Evolutionary conservation across 2,888 invertebrate species (phyloP).

Genomic region (Eugnorisma glareosa): DNA sequence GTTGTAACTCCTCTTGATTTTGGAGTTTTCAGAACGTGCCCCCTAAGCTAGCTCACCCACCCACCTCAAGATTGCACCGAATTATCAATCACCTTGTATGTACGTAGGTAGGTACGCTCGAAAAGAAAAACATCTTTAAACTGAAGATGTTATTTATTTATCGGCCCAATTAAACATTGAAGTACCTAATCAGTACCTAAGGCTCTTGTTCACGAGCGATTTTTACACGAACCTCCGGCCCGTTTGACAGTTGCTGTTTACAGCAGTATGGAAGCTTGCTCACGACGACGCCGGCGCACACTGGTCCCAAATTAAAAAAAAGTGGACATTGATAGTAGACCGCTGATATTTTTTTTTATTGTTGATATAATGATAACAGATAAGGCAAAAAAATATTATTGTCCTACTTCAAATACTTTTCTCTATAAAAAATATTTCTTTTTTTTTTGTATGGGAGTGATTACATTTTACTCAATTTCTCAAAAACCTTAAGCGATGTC

Average conservation of each 20-base stretch:
- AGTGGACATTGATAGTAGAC: too few species aligned
- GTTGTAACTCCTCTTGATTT: too few species aligned
- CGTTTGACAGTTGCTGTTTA: neutral
- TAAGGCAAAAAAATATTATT: too few species aligned
- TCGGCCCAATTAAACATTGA: neutral
- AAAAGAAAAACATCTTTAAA: neutral
- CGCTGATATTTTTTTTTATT: too few species aligned
- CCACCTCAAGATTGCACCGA: neutral
- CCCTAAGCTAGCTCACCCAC: neutral
- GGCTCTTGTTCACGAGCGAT: neutral
- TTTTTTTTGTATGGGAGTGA: too few species aligned
- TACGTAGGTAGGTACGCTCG: neutral
- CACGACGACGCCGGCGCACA: neutral
- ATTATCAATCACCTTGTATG: neutral
- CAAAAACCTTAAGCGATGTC: too few species aligned
- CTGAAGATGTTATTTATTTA: neutral
- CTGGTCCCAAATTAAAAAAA: too few species aligned
- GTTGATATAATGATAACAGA: too few species aligned
- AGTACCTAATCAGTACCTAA: neutral
- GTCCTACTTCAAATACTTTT: too few species aligned
- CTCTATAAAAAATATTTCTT: too few species aligned
- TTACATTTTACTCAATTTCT: too few species aligned
- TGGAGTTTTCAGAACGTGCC: too few species aligned
- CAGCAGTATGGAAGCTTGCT: neutral
- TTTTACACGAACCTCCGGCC: neutral